A percentile compares a stretch with the other conserved stretches of the same genome.
Evolutionary conservation across 1,140 invertebrate genomes (phyloP).

Genomic region (Charaxes varanes): DNA sequence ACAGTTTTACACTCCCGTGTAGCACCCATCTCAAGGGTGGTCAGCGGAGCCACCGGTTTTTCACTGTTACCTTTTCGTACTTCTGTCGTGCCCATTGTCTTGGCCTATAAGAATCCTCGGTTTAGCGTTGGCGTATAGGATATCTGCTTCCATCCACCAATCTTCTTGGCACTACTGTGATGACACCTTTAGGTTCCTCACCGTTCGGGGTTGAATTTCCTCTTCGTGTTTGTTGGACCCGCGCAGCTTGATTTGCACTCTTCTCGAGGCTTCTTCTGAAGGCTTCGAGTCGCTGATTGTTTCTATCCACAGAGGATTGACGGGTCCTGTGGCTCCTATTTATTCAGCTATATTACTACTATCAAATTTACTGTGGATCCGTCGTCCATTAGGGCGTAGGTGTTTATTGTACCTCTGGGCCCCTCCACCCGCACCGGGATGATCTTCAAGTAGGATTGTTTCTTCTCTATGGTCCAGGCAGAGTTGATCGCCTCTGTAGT

Average conservation of each 20-base stretch:
- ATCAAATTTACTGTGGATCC: slow-evolving; percentile 18
- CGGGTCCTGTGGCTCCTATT: slow-evolving; percentile 10
- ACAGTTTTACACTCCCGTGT: no score
- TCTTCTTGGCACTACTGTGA: neutral
- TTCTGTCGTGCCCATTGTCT: no score
- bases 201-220: neutral
- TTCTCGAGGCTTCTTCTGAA: neutral
- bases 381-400: slow-evolving; percentile 18
- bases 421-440: slow-evolving; percentile 5
- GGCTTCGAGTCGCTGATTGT: neutral
- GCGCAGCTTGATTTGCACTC: no score
- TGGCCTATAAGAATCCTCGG: no score
- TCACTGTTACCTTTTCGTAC: no score
- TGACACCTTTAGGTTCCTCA: neutral
- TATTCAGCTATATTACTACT: neutral
- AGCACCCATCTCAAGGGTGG: no score
- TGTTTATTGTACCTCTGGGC: slow-evolving; percentile 2
- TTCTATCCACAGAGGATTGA: slow-evolving; percentile 4
- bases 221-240: neutral
- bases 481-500: slow-evolving; percentile 2
- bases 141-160: neutral
- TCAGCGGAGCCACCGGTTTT: no score
- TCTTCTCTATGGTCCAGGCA: slow-evolving; percentile 1
- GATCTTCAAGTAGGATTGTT: slow-evolving; percentile 25
- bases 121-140: no score